Evolutionary conservation across 2,888 invertebrate genomes (phyloP).

Genomic region (Cactoblastis cactorum): DNA sequence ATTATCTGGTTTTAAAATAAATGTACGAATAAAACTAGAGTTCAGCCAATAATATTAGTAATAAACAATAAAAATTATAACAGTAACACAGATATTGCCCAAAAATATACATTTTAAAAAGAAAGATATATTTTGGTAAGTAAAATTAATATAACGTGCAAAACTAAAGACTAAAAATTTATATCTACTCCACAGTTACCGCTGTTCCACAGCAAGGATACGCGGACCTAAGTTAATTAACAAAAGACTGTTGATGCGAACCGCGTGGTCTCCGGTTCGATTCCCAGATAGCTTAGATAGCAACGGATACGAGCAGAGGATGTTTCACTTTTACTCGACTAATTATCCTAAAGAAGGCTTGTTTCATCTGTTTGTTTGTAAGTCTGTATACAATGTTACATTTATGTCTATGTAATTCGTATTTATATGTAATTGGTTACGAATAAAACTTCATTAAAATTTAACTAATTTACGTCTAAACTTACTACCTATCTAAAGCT

Average conservation of each 20-base stretch:
- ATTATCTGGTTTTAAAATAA: too few relatives aligned
- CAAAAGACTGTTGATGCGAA: conserved; percentile 55
- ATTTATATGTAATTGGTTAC: neutral
- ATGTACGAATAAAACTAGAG: too few relatives aligned
- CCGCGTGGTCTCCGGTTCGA: conserved; percentile 40
- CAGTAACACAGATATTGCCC: too few relatives aligned
- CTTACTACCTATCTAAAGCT: too few relatives aligned
- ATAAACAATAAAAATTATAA: too few relatives aligned
- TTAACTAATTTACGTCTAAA: too few relatives aligned
- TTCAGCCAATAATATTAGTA: too few relatives aligned
- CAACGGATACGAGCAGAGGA: neutral
- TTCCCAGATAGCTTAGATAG: conserved; percentile 19
- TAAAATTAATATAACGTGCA: conserved; percentile 1
- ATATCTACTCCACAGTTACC: conserved; percentile 13
- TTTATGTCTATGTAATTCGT: neutral
- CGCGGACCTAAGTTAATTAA: conserved; percentile 69
- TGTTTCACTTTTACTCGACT: conserved; percentile 6
- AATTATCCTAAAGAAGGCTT: conserved; percentile 4
- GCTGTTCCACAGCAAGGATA: conserved; percentile 51
- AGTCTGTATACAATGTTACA: neutral
- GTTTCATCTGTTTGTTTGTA: neutral
- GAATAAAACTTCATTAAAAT: too few relatives aligned
- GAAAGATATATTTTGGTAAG: neutral
- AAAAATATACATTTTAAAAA: too few relatives aligned
- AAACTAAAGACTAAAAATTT: too few relatives aligned